These are phyloP conservation scores for Ormyrus labotus DNA, from an alignment of 2,888 invertebrate species.

Conservation along the genomic window DNA sequence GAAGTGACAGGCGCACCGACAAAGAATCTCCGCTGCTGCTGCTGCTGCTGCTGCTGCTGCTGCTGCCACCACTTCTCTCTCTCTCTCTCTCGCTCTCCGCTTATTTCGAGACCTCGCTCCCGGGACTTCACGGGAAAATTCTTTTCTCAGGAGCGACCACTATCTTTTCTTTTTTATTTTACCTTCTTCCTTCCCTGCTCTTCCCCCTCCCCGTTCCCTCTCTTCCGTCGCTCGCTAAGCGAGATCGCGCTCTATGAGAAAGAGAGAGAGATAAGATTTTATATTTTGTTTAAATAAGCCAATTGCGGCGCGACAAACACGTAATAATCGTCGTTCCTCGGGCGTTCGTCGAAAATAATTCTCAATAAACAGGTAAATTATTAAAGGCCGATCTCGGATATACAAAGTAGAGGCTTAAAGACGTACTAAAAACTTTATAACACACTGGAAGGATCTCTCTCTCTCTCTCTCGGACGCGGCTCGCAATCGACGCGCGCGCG, in stretches of 20 bases:
- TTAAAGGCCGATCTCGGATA: background rate
- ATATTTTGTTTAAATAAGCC: no score
- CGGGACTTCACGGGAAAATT: slow-evolving; percentile 44
- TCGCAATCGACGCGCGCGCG: no score
- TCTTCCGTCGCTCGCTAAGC: background rate
- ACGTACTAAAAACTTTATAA: slow-evolving; percentile 15
- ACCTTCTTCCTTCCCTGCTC: slow-evolving; percentile 1
- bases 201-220: background rate
- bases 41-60: background rate
- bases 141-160: slow-evolving; percentile 42
- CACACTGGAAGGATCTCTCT: background rate
- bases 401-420: slow-evolving; percentile 10
- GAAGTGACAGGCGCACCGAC: slow-evolving; percentile 66
- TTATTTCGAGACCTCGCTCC: slow-evolving; percentile 25
- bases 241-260: slow-evolving; percentile 1
- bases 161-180: slow-evolving; percentile 6
- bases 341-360: no score
- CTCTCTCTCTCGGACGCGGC: background rate
- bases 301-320: no score
- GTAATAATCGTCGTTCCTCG: no score
- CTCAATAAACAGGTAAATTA: background rate
- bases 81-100: slow-evolving; percentile 11
- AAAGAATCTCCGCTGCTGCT: slow-evolving; percentile 60
- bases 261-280: no score
- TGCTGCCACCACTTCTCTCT: slow-evolving; percentile 9